Conservation (phyloP, 2,113 vertebrate genomes). For the Dolichotis patagonum region DNA sequence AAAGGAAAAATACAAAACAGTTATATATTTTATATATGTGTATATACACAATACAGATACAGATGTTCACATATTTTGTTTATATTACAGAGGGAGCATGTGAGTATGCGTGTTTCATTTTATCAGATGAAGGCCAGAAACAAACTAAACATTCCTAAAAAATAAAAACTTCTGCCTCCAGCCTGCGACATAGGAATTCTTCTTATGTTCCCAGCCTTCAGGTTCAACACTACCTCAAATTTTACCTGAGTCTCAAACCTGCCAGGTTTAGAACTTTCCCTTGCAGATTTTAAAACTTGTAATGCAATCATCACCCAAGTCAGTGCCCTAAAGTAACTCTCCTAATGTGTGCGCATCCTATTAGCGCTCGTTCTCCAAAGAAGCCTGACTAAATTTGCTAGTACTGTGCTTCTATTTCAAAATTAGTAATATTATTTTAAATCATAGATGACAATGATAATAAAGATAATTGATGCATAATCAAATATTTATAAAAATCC, state of each 20-base stretch:
- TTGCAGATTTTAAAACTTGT: background rate
- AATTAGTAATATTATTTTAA: background rate
- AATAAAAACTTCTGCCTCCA: background rate
- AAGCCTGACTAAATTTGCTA: background rate
- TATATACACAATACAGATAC: no score
- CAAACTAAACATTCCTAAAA: background rate
- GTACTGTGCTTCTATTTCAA: background rate
- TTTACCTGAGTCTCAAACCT: background rate
- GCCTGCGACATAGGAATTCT: background rate
- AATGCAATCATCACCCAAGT: background rate
- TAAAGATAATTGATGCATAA: background rate
- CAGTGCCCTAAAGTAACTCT: background rate
- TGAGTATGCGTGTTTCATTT: background rate
- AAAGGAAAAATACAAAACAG: background rate
- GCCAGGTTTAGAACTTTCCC: background rate
- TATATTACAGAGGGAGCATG: background rate
- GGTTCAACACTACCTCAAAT: background rate
- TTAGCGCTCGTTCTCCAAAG: background rate
- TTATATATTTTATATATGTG: background rate
- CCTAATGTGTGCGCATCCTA: background rate
- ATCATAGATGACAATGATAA: background rate
- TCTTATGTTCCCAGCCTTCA: background rate
- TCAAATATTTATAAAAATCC: conserved; percentile 16
- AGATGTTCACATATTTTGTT: background rate
- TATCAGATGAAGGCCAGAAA: background rate